A percentile compares a stretch with the other conserved stretches of the same genome.
phyloP scores from a whole-genome alignment of 2,113 vertebrate species.

The Ceyx margarethae region DNA sequence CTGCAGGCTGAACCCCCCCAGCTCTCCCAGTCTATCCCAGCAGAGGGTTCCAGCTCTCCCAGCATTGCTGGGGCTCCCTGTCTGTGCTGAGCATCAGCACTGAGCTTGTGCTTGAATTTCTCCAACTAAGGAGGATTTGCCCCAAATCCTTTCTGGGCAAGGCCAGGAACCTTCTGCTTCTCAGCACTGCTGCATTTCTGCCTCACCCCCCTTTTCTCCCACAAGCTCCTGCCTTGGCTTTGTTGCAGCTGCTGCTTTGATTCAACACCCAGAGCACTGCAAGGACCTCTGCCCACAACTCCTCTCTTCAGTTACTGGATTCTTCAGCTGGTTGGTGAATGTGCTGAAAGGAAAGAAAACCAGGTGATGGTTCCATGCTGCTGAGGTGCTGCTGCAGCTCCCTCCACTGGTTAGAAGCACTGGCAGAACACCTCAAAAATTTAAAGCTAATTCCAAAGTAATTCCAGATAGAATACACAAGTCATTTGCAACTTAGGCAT shows the following conservation, averaged over 20 bases:
- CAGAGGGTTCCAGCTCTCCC: too few species aligned
- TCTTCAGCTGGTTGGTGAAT: neutral
- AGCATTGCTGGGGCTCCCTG: too few species aligned
- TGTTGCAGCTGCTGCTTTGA: neutral
- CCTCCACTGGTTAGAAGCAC: neutral
- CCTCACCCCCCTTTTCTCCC: neutral
- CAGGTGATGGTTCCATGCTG: neutral
- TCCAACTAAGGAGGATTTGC: neutral
- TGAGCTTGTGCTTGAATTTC: neutral
- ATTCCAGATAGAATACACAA: too few species aligned
- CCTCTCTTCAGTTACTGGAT: accelerated
- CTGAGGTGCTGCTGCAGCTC: neutral
- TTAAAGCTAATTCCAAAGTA: neutral
- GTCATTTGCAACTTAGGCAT: too few species aligned
- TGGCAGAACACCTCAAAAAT: accelerated
- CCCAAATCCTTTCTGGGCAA: neutral
- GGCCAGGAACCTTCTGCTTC: neutral
- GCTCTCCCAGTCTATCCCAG: too few species aligned
- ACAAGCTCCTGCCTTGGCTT: neutral
- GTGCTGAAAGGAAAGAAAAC: neutral
- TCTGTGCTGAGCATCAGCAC: neutral
- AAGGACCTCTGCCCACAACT: neutral
- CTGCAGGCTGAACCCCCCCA: too few species aligned
- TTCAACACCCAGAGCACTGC: neutral
- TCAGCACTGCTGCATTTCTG: neutral